Conservation (phyloP, 2,888 invertebrate genomes). For the Xylota segnis region DNA sequence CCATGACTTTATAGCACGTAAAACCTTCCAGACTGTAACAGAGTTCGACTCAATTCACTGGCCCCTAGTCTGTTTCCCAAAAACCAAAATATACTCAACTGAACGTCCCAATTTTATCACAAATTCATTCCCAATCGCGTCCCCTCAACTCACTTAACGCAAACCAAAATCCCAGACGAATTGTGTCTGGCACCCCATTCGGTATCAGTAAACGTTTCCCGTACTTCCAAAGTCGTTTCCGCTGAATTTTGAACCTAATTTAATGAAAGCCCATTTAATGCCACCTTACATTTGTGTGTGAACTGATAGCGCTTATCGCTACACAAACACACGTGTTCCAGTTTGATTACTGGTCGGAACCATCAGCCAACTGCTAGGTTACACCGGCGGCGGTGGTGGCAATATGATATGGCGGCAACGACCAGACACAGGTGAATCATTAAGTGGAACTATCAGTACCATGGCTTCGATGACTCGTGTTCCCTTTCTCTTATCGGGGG, state of each 20-base stretch:
- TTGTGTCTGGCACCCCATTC: background rate
- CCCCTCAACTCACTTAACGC: background rate
- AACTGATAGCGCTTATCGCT: slow-evolving; percentile 20
- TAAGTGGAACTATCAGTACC: slow-evolving; percentile 35
- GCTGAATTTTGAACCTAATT: slow-evolving; percentile 7
- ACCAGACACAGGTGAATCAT: slow-evolving; percentile 59
- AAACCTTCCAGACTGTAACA: too few relatives aligned
- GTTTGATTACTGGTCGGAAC: background rate
- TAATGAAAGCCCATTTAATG: slow-evolving; percentile 6
- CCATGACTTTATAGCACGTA: too few relatives aligned
- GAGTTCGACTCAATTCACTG: too few relatives aligned
- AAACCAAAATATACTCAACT: background rate
- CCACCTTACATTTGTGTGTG: background rate
- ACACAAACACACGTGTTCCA: background rate
- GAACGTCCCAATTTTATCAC: background rate
- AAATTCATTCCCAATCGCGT: background rate
- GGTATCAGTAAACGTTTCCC: background rate
- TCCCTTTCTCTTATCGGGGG: slow-evolving; percentile 52
- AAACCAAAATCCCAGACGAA: background rate
- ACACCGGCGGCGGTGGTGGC: background rate
- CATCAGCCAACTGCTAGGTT: background rate
- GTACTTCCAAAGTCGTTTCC: slow-evolving; percentile 1
- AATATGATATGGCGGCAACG: slow-evolving; percentile 1
- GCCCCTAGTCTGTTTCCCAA: too few relatives aligned
- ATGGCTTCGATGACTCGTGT: slow-evolving; percentile 11